Percentiles rank a stretch among this genome's conserved stretches.
phyloP scores from a whole-genome alignment of 2,113 vertebrate species.

The Conger conger region DNA sequence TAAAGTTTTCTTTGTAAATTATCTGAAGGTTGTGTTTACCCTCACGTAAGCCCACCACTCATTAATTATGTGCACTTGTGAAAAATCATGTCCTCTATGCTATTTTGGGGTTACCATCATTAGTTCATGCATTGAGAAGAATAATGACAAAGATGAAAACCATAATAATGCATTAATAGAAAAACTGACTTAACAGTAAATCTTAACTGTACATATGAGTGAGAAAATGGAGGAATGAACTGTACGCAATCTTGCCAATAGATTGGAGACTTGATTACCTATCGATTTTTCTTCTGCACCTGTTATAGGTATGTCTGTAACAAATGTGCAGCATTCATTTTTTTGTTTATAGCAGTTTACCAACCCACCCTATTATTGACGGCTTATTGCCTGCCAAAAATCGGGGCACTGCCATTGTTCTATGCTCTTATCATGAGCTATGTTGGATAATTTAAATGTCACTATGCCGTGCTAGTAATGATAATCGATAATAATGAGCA shows the following conservation, averaged over 20 bases:
- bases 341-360: conserved; percentile 33
- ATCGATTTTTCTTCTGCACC: conserved; percentile 43
- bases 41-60: background rate
- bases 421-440: background rate
- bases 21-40: background rate
- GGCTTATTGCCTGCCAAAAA: conserved; percentile 9
- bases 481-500: conserved; percentile 19
- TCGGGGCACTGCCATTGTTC: background rate
- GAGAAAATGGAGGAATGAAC: conserved; percentile 8
- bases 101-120: background rate
- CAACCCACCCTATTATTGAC: conserved; percentile 17
- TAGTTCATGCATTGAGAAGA: background rate
- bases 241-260: conserved; percentile 5
- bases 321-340: conserved; percentile 40
- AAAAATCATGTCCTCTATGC: background rate
- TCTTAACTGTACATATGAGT: background rate
- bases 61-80: background rate
- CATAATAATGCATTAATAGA: background rate
- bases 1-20: background rate
- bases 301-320: conserved; percentile 44
- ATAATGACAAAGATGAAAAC: conserved; percentile 8
- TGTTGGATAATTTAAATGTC: conserved; percentile 17
- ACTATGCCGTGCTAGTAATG: background rate
- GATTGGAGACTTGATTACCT: conserved; percentile 46
- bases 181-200: background rate